These are phyloP conservation scores for Magallana nippona DNA, from an alignment of 2,888 invertebrate genomes.

Conservation along the genomic window DNA sequence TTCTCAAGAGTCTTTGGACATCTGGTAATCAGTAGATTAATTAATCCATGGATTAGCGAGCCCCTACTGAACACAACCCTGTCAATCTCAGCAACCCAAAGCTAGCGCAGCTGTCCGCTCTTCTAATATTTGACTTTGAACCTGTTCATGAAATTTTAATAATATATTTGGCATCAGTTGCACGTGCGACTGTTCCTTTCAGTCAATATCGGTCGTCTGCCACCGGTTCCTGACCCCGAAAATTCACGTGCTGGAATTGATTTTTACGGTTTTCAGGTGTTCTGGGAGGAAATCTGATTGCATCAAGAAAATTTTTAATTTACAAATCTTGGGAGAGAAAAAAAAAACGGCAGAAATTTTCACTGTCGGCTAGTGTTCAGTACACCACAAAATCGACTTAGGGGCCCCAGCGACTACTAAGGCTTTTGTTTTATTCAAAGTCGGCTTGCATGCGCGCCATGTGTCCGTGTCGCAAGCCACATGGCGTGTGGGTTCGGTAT, in stretches of 20 bases:
- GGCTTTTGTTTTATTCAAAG: neutral
- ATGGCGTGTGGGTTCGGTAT: conserved; percentile 31
- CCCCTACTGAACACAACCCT: neutral
- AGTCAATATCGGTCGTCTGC: conserved; percentile 26
- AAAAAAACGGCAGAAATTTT: neutral
- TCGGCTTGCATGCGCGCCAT: conserved; percentile 14
- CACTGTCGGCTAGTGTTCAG: neutral
- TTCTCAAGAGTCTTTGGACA: neutral
- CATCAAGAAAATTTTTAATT: neutral
- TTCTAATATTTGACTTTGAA: conserved; percentile 29
- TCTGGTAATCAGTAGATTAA: neutral
- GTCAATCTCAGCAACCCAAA: conserved; percentile 10
- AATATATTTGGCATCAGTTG: conserved; percentile 29
- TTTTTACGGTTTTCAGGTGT: conserved; percentile 32
- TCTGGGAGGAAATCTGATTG: conserved; percentile 20
- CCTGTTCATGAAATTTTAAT: conserved; percentile 33
- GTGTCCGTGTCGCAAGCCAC: conserved; percentile 13
- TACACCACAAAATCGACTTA: neutral
- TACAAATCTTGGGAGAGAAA: neutral
- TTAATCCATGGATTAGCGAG: neutral
- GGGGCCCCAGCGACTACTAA: neutral
- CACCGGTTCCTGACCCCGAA: conserved; percentile 25
- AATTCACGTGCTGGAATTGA: conserved; percentile 32
- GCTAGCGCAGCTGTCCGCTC: conserved; percentile 16
- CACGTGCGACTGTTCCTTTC: conserved; percentile 26